These are phyloP conservation scores for Epinephelus coioides DNA, from an alignment of 2,797 vertebrate species.

Conservation along the genomic window DNA sequence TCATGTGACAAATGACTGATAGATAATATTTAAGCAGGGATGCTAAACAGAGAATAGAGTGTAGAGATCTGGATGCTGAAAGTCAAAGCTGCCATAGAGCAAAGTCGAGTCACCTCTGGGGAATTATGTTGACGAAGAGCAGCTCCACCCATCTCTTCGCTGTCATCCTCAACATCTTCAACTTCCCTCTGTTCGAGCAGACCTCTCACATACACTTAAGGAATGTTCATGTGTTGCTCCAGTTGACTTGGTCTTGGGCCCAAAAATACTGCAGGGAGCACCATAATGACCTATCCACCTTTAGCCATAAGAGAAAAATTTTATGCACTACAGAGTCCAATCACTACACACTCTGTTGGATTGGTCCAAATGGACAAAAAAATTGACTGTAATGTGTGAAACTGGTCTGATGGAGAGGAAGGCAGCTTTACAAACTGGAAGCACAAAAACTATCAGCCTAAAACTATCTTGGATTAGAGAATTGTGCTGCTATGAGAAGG, in stretches of 20 bases:
- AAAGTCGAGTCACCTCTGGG: background rate
- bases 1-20: too few species aligned
- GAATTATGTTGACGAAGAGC: slow-evolving; percentile 12
- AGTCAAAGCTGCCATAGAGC: background rate
- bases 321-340: background rate
- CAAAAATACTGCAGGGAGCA: slow-evolving; percentile 11
- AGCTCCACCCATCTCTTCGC: background rate
- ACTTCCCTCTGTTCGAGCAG: background rate
- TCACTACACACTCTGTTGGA: background rate
- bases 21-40: background rate
- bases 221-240: background rate
- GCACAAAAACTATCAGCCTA: fast-evolving
- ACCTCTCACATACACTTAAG: background rate
- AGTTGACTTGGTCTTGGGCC: slow-evolving; percentile 4
- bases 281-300: slow-evolving; percentile 8
- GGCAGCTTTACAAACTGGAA: background rate
- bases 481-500: background rate
- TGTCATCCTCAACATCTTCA: slow-evolving; percentile 17
- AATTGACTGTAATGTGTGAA: background rate
- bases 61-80: background rate
- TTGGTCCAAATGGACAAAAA: slow-evolving; percentile 12
- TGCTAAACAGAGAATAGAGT: background rate
- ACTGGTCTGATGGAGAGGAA: slow-evolving; percentile 19
- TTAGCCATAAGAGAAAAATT: background rate
- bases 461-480: background rate